phyloP scores from a whole-genome alignment of 1,140 invertebrate genomes.

The Drosophila willistoni region DNA sequence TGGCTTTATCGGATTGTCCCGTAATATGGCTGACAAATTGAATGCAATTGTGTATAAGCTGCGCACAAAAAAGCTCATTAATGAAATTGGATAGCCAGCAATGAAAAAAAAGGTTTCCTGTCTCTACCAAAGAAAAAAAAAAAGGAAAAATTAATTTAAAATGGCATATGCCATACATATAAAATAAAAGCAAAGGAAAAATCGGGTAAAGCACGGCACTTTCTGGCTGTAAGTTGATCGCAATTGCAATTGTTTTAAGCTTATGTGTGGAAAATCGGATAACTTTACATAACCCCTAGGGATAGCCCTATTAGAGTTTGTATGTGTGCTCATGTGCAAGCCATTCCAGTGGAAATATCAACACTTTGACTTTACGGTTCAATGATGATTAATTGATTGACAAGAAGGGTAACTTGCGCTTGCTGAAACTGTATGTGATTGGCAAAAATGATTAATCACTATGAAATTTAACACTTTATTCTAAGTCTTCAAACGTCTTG shows the following conservation, averaged over 20 bases:
- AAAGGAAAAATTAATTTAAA: conserved; percentile 52
- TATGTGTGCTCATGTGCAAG: too few species aligned
- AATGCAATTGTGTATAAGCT: conserved; percentile 78
- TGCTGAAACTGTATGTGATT: too few species aligned
- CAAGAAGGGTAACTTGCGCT: too few species aligned
- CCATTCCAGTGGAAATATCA: not conserved
- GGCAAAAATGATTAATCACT: too few species aligned
- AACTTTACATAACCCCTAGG: not conserved
- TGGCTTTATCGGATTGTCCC: conserved; percentile 74
- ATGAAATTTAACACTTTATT: too few species aligned
- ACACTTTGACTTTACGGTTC: not conserved
- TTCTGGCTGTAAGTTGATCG: conserved; percentile 23
- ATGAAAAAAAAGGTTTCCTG: conserved; percentile 39
- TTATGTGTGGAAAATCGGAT: not conserved
- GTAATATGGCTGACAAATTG: conserved; percentile 78
- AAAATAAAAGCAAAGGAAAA: conserved; percentile 1
- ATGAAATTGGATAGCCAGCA: conserved; percentile 70
- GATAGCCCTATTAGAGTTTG: too few species aligned
- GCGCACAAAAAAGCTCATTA: conserved; percentile 70
- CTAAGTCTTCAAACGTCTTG: too few species aligned
- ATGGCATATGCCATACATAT: conserved; percentile 44
- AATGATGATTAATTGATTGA: not conserved
- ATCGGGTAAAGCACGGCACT: conserved; percentile 25
- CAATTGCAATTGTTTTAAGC: conserved; percentile 12
- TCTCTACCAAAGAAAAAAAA: not conserved